Evolutionary conservation across 2,888 invertebrate genomes (phyloP).

Genomic region (Mythimna vitellina): DNA sequence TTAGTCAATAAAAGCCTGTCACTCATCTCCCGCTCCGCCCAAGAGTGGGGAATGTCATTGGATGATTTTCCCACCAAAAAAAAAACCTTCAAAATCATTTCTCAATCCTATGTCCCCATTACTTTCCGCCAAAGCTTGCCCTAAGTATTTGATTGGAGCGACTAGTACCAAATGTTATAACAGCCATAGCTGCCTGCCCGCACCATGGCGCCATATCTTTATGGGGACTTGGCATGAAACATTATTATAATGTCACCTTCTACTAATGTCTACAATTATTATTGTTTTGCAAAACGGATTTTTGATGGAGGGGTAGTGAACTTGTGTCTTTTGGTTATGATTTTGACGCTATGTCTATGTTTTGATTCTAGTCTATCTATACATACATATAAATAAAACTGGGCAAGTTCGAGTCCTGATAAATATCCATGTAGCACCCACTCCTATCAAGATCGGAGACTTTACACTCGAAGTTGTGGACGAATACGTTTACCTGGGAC

Average conservation of each 20-base stretch:
- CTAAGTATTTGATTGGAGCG: conserved; percentile 45
- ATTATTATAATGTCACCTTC: conserved; percentile 53
- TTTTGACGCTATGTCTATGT: neutral
- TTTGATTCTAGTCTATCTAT: neutral
- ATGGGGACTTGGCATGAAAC: conserved; percentile 57
- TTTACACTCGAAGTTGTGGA: too few relatives aligned
- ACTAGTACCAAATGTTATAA: conserved; percentile 41
- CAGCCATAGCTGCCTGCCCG: neutral
- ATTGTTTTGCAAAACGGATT: conserved; percentile 43
- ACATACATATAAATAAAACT: too few relatives aligned
- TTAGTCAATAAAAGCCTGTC: too few relatives aligned
- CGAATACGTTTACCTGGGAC: too few relatives aligned
- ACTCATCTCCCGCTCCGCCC: too few relatives aligned
- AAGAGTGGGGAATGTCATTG: too few relatives aligned
- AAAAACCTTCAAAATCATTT: neutral
- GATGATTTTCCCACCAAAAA: too few relatives aligned
- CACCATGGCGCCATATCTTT: conserved; percentile 47
- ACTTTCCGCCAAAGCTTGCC: conserved; percentile 13
- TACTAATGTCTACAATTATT: conserved; percentile 39
- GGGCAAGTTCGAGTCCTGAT: too few relatives aligned
- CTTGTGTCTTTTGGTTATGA: conserved; percentile 10
- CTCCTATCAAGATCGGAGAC: too few relatives aligned
- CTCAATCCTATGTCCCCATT: conserved; percentile 1
- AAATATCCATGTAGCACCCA: too few relatives aligned
- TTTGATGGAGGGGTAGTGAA: conserved; percentile 21